Evolutionary conservation across 2,888 invertebrate genomes (phyloP).

Genomic region (Druceiella hillmani): DNA sequence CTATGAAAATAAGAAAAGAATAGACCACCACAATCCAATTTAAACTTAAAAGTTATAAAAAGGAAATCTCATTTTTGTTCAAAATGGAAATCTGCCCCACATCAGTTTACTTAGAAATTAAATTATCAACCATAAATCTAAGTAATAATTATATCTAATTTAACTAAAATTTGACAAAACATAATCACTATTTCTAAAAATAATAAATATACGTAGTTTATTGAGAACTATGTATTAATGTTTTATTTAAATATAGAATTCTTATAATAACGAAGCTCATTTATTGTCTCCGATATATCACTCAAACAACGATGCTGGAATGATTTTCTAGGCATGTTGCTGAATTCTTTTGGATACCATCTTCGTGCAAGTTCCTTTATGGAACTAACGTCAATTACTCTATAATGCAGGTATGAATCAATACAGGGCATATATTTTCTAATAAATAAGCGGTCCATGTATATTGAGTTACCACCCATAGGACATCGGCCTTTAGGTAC

Average conservation of each 20-base stretch:
- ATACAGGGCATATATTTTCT: conserved; percentile 76
- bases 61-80: too few relatives aligned
- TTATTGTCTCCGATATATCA: conserved; percentile 83
- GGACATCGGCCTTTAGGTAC: conserved; percentile 58
- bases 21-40: too few relatives aligned
- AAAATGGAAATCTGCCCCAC: too few relatives aligned
- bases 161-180: too few relatives aligned
- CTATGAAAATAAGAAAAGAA: too few relatives aligned
- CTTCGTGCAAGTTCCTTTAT: conserved; percentile 77
- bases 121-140: too few relatives aligned
- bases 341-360: conserved; percentile 66
- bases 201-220: too few relatives aligned
- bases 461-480: conserved; percentile 83
- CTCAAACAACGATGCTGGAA: conserved; percentile 68
- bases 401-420: conserved; percentile 77
- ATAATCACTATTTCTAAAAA: too few relatives aligned
- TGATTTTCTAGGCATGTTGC: conserved; percentile 55
- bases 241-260: conserved; percentile 55
- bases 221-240: too few relatives aligned
- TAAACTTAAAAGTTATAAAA: too few relatives aligned
- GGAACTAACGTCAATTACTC: conserved; percentile 88
- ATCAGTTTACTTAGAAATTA: too few relatives aligned
- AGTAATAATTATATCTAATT: too few relatives aligned
- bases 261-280: conserved; percentile 77
- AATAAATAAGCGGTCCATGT: conserved; percentile 81